Evolutionary conservation across 2,888 invertebrate genomes (phyloP).

Genomic region (Operophtera brumata): DNA sequence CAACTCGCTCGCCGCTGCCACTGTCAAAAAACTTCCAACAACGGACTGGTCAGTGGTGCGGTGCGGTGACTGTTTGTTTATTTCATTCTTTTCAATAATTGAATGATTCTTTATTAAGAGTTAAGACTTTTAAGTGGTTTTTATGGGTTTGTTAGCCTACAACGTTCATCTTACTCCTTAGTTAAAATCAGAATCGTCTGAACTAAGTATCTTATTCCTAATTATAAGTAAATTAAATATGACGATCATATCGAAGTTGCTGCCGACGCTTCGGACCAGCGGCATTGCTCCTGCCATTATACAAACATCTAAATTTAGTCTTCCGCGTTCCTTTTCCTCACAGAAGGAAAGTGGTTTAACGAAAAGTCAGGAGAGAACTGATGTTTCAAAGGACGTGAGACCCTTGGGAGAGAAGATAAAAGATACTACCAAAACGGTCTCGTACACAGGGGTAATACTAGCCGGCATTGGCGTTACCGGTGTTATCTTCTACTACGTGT

Average conservation of each 20-base stretch:
- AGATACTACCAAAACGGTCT: slow-evolving; percentile 93
- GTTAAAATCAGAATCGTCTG: no score
- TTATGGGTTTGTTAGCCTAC: no score
- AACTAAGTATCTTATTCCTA: background rate
- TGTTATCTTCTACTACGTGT: slow-evolving; percentile 90
- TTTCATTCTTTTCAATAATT: no score
- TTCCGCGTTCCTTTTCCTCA: slow-evolving; percentile 52
- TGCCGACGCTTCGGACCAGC: slow-evolving; percentile 52
- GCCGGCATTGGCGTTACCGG: slow-evolving; percentile 90
- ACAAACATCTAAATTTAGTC: slow-evolving; percentile 46
- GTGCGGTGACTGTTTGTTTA: no score
- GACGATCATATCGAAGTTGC: slow-evolving; percentile 66
- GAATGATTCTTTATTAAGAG: no score
- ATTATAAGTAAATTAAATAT: slow-evolving; percentile 39
- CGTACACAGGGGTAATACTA: slow-evolving; percentile 91
- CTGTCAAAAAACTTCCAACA: no score
- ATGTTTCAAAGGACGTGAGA: slow-evolving; percentile 81
- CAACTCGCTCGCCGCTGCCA: no score
- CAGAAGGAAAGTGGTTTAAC: slow-evolving; percentile 58
- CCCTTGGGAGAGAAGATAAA: slow-evolving; percentile 89
- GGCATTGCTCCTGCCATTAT: slow-evolving; percentile 47
- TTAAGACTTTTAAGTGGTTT: no score
- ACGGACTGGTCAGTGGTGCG: no score
- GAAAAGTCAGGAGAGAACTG: slow-evolving; percentile 60
- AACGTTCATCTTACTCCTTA: no score